Evolutionary conservation across 2,113 vertebrate species (phyloP).

Genomic region (Psephotus haematonotus): DNA sequence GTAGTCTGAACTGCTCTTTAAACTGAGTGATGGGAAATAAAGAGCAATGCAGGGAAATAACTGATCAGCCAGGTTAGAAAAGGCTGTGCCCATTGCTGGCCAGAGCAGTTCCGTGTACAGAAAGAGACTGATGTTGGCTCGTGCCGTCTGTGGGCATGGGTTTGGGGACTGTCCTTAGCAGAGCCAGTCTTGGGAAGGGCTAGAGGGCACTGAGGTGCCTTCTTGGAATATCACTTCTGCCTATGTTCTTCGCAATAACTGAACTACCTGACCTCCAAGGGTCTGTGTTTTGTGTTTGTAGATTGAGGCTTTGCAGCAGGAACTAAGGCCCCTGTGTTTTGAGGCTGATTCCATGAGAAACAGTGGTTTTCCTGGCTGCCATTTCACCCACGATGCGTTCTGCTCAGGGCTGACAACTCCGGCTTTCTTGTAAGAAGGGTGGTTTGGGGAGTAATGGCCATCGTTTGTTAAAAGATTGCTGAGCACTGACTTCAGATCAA

Average conservation of each 20-base stretch:
- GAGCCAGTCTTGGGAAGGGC: neutral
- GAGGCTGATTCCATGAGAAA: neutral
- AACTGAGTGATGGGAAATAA: neutral
- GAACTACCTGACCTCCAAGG: neutral
- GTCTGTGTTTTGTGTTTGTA: fast-evolving
- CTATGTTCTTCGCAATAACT: neutral
- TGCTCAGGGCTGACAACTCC: neutral
- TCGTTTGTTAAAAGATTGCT: neutral
- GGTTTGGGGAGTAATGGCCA: neutral
- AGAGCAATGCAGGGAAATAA: neutral
- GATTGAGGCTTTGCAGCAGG: neutral
- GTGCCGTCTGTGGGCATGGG: neutral
- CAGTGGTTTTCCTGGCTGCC: neutral
- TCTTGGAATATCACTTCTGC: neutral
- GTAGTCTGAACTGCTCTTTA: neutral
- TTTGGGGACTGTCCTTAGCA: neutral
- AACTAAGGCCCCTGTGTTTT: neutral
- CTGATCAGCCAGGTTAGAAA: neutral
- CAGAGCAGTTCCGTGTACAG: neutral
- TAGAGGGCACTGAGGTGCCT: fast-evolving
- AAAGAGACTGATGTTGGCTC: neutral
- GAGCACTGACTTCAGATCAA: neutral
- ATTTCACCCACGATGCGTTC: too few relatives aligned
- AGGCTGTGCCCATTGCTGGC: neutral
- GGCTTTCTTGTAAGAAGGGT: neutral